Evolutionary conservation across 2,797 vertebrate genomes (phyloP).

Genomic region (Muscicapa comitata): DNA sequence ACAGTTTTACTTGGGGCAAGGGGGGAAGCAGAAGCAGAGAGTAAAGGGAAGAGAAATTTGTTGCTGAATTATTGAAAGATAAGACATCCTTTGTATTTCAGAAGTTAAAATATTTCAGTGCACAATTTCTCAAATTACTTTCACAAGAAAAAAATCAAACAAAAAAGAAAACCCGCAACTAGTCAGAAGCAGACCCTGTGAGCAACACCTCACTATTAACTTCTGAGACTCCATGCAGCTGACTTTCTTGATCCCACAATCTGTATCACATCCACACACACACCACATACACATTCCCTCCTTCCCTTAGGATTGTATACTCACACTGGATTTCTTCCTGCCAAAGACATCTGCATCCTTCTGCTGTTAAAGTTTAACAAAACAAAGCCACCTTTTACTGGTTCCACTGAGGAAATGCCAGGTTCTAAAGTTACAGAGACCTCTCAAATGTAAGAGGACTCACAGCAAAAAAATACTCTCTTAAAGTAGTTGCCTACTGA

Average conservation of each 20-base stretch:
- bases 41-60: not conserved
- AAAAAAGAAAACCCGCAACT: not conserved
- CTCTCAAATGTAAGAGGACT: not conserved
- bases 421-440: constrained; percentile 3
- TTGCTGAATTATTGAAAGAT: not conserved
- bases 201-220: not conserved
- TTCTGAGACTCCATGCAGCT: not conserved
- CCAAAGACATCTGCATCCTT: not conserved
- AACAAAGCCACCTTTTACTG: not conserved
- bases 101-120: not conserved
- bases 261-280: not conserved
- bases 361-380: not conserved
- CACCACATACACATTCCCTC: not conserved
- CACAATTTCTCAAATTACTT: not conserved
- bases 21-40: not conserved
- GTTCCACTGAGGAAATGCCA: not conserved
- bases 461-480: not conserved
- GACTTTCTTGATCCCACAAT: not conserved
- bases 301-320: not conserved
- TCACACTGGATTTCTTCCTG: not conserved
- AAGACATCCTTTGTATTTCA: not conserved
- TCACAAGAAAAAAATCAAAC: not conserved
- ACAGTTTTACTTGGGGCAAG: not conserved
- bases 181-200: not conserved
- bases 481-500: not conserved